Evolutionary conservation across 2,888 invertebrate genomes (phyloP), one percentile per base, ranked within the genome.

Genomic region (Sialis fuliginosa): DNA sequence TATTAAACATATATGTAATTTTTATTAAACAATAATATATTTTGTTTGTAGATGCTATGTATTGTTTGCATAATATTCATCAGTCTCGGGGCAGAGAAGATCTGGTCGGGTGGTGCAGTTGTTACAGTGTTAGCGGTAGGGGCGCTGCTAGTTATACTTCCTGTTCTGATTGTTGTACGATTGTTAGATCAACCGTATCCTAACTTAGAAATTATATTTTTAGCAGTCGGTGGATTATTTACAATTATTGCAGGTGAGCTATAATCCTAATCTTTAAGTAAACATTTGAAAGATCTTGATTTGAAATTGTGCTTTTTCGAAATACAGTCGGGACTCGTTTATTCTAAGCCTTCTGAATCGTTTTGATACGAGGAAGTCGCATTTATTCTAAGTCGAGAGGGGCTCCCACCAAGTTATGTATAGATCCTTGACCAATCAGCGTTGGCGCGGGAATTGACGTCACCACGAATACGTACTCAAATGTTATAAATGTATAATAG

Each of bases 121-220:
- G 13, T 45, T 22, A 34, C 48, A 9, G 46, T 48, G 4, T 13
- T 50, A 4, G 43, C 47, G 31, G 30, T 45, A 6, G 49, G 33
- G 9, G 50, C 45, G 33, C 51, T 42, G 46, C 34, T 49, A 9
- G 40, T 52, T n/a, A 51, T 52, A 33, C 45, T 44, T 33, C 35
- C 48, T 30, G 49, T 47, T 6, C 47, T 51, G 33, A 32, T 53
- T 7, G 22, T 52, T 6, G 47, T 50, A 7, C 50, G 51, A 10
- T 44, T 52, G 32, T 10, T 52, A 33, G 53, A 49, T 12, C 48
- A 51, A 4, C 46, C 49, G 6, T 45, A 52, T 39, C 41, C 32
- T 10, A 13, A 51, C 6, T 34, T 48, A 34, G 51, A 52, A 47
- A 37, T 51, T 31, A 47, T 52, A 7, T 45, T 52, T 7, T 35